Evolutionary conservation across 1,140 invertebrate genomes (phyloP).

Genomic region (Dinoponera quadriceps): DNA sequence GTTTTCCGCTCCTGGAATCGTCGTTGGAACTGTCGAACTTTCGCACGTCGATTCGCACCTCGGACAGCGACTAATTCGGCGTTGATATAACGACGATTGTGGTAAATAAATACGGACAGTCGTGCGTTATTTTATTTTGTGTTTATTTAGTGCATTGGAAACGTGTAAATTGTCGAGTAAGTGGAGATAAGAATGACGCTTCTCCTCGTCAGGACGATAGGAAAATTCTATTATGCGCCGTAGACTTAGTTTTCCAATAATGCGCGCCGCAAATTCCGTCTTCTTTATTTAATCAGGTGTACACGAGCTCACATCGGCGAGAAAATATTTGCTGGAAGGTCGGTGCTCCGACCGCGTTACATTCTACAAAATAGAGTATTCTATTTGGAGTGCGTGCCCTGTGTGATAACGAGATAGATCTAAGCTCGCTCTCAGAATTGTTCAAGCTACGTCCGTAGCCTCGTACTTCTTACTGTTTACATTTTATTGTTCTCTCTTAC

Average conservation of each 20-base stretch:
- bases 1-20: neutral
- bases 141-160: neutral
- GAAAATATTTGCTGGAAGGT: slow-evolving; percentile 44
- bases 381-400: slow-evolving; percentile 50
- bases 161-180: neutral
- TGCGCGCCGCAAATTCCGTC: slow-evolving; percentile 23
- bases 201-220: neutral
- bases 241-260: slow-evolving; percentile 29
- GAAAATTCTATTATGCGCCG: slow-evolving; percentile 36
- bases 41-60: neutral
- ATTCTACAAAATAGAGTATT: slow-evolving; percentile 54
- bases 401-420: slow-evolving; percentile 47
- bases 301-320: slow-evolving; percentile 13
- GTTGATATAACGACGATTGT: neutral
- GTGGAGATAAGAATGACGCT: neutral
- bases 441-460: neutral
- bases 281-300: slow-evolving; percentile 56
- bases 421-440: slow-evolving; percentile 17
- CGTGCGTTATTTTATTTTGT: neutral
- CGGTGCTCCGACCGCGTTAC: slow-evolving; percentile 22
- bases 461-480: slow-evolving; percentile 10
- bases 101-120: neutral
- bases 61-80: neutral
- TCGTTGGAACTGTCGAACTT: neutral
- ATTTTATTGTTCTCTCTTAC: slow-evolving; percentile 22